Base-by-base conservation (phyloP, 1,140 invertebrate species). In the Hydropsyche tenuis region DNA sequence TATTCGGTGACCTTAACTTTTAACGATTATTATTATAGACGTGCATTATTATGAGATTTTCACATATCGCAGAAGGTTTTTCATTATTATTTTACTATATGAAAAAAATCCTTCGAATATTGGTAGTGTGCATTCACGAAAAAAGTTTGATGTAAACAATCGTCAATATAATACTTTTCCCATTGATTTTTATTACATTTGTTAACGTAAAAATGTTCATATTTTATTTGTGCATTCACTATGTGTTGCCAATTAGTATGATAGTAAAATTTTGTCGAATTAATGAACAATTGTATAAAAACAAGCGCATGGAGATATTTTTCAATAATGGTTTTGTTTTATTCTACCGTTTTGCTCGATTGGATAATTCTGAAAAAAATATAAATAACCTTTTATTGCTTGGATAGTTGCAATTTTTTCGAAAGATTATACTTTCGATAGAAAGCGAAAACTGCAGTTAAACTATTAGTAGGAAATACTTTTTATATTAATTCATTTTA, bases 141-240 rank as follows among this genome's bases (percentile, higher is more conserved):
- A 53, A 53, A 53, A n/a, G 48, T 53, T 53, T 53, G 18, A 18
- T 53, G n/a, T 20, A 18, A 20, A 53, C 48, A 53, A 53, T 53
- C 16, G 48, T 53, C 20, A 53, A 20, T 18, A 53, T 18, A 53
- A 53, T 18, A 53, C 1, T 53, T 53, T 53, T 53, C 48, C 48
- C 48, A 53, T 53, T 53, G 14, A 53, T 4, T 37, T n/a, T 37
- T 37, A 37, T 37, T 37, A 4, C 9, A 37, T 37, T 37, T 37
- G 30, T 37, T 37, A 37, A 16, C 48, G 48, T 5, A 20, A 7
- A 18, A 20, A 18, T 53, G 20, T 53, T 53, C n/a, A 20, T 20
- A 20, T 53, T 20, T 53, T 53, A 53, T 20, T 53, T 7, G 18
- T 53, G 16, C 16, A 20, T 7, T 7, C 16, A 53, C 20, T 1